Evolutionary conservation across 2,888 invertebrate genomes (phyloP).

Genomic region (Osmoderma eremita): DNA sequence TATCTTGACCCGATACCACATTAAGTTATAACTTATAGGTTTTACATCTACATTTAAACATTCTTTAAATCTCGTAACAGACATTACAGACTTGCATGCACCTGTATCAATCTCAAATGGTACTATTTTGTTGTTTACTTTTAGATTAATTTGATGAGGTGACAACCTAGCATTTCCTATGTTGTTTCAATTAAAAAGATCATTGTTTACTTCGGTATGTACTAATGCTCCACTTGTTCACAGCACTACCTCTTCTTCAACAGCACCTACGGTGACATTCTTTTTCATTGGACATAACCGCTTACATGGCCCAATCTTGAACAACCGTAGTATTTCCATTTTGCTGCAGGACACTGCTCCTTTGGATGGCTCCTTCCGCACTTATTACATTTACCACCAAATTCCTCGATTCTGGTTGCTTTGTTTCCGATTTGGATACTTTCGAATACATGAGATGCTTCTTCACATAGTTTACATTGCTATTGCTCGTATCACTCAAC

Average conservation of each 20-base stretch:
- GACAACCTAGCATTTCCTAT: not conserved
- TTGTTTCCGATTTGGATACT: no score
- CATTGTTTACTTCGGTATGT: slow-evolving; percentile 5
- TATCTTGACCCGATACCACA: slow-evolving; percentile 35
- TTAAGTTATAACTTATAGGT: slow-evolving; percentile 34
- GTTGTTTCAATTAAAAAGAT: slow-evolving; percentile 10
- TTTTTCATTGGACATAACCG: slow-evolving; percentile 7
- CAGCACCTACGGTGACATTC: not conserved
- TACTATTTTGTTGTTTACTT: slow-evolving; percentile 18
- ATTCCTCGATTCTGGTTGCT: not conserved
- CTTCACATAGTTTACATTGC: no score
- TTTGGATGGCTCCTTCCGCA: not conserved
- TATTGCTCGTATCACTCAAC: no score
- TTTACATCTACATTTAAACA: slow-evolving; percentile 20
- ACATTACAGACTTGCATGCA: slow-evolving; percentile 39
- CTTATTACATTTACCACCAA: not conserved
- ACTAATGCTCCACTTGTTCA: not conserved
- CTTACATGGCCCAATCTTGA: not conserved
- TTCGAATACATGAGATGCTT: no score
- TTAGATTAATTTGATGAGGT: not conserved
- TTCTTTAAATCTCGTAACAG: slow-evolving; percentile 25
- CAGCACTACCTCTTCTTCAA: slow-evolving; percentile 22
- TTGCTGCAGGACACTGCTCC: no score
- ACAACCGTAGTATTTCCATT: not conserved
- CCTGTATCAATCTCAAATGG: slow-evolving; percentile 30